Conservation (phyloP, 1,140 invertebrate species). For the Drosophila suzukii region DNA sequence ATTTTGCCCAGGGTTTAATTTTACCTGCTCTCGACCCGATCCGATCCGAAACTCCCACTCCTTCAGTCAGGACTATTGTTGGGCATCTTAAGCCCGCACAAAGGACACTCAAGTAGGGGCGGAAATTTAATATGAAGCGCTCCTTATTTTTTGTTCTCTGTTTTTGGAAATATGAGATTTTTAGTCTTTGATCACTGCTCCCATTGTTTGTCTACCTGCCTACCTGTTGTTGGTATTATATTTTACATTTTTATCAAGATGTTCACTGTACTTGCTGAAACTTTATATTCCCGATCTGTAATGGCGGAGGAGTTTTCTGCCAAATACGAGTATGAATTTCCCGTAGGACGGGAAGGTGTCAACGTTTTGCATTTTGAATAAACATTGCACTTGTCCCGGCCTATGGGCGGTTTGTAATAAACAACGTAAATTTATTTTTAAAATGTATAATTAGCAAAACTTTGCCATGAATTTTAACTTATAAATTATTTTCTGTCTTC, state of each 20-base stretch:
- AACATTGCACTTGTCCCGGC: slow-evolving; percentile 85
- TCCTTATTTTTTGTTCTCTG: slow-evolving; percentile 35
- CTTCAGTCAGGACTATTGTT: slow-evolving; percentile 59
- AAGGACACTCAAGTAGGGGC: slow-evolving; percentile 68
- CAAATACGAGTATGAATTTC: slow-evolving; percentile 60
- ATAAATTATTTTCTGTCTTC: slow-evolving; percentile 9
- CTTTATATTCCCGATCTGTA: slow-evolving; percentile 29
- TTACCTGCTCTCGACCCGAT: slow-evolving; percentile 67
- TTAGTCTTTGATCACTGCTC: slow-evolving; percentile 53
- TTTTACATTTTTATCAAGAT: slow-evolving; percentile 42
- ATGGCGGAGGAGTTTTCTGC: neutral
- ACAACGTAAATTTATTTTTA: neutral
- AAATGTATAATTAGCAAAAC: neutral
- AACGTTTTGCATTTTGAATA: slow-evolving; percentile 78
- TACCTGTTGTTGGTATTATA: slow-evolving; percentile 27
- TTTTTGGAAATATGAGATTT: slow-evolving; percentile 79
- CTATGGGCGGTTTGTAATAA: slow-evolving; percentile 75
- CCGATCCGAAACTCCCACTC: slow-evolving; percentile 36
- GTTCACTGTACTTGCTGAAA: slow-evolving; percentile 59
- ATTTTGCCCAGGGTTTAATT: slow-evolving; percentile 70
- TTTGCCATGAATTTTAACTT: neutral
- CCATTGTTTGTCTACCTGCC: slow-evolving; percentile 56
- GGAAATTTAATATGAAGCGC: slow-evolving; percentile 78
- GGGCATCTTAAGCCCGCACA: slow-evolving; percentile 55
- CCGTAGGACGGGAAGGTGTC: slow-evolving; percentile 84